Percentiles rank a stretch among this genome's conserved stretches.
phyloP scores from a whole-genome alignment of 2,113 vertebrate species.

The Laterallus jamaicensis region DNA sequence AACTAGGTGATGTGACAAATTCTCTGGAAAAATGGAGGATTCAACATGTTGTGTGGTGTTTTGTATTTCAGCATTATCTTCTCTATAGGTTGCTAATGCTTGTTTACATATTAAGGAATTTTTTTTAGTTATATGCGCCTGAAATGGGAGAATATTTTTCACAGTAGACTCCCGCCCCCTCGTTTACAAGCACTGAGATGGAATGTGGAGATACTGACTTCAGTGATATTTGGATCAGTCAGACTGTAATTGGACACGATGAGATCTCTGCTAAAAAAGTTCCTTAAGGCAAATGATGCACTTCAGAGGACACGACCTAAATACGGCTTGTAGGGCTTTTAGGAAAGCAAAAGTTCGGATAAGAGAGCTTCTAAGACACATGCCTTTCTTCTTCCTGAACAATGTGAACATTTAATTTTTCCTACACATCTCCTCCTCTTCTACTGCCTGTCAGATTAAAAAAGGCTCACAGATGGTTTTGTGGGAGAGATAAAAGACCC shows the following conservation, averaged over 20 bases:
- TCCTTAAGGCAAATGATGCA: constrained; percentile 17
- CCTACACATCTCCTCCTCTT: constrained; percentile 65
- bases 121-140: not conserved
- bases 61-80: not conserved
- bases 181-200: constrained; percentile 16
- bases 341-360: constrained; percentile 33
- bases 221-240: constrained; percentile 18
- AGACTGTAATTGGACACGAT: not conserved
- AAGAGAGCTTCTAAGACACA: constrained; percentile 18
- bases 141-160: constrained; percentile 6
- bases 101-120: not conserved
- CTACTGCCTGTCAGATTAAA: constrained; percentile 66
- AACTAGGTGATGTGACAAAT: not conserved
- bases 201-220: constrained; percentile 40
- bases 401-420: constrained; percentile 68
- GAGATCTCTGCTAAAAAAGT: not conserved
- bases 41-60: not conserved
- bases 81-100: not conserved
- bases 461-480: constrained; percentile 64
- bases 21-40: not conserved
- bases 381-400: constrained; percentile 58
- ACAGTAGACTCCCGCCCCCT: not conserved
- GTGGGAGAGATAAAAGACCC: constrained; percentile 61
- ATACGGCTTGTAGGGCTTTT: not conserved
- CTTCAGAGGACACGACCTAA: constrained; percentile 26